phyloP scores from a whole-genome alignment of 2,113 vertebrate genomes.

The Nothoprocta pentlandii region DNA sequence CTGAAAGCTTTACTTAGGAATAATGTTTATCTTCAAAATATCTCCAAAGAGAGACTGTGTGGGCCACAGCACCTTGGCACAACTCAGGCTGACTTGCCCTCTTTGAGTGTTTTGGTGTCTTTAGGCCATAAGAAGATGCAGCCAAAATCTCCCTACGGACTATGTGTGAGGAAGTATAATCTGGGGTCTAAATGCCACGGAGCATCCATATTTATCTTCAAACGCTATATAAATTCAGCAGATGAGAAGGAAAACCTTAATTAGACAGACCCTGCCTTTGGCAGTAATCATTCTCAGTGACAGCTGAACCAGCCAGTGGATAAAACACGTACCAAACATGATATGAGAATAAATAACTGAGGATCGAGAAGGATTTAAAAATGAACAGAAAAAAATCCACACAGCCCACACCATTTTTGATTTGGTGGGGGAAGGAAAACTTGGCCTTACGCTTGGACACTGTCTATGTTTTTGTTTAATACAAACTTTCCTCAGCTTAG shows the following conservation, averaged over 20 bases:
- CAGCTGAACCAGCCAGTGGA: slow-evolving; percentile 19
- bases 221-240: slow-evolving; percentile 19
- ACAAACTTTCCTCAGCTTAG: not conserved
- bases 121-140: not conserved
- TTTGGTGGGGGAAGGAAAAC: not conserved
- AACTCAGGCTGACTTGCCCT: not conserved
- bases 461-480: not conserved
- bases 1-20: not conserved
- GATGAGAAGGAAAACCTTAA: slow-evolving; percentile 29
- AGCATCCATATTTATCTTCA: not conserved
- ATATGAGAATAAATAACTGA: not conserved
- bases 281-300: not conserved
- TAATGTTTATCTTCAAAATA: slow-evolving; percentile 1
- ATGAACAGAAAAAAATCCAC: not conserved
- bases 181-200: not conserved
- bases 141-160: not conserved
- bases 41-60: not conserved
- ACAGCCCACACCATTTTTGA: not conserved
- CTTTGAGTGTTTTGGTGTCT: not conserved
- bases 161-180: not conserved
- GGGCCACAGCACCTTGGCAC: not conserved
- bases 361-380: not conserved
- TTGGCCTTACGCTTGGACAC: not conserved
- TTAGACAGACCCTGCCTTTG: slow-evolving; percentile 41
- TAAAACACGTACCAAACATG: not conserved